Conservation (phyloP, 1,140 invertebrate genomes). For the Linepithema humile region DNA sequence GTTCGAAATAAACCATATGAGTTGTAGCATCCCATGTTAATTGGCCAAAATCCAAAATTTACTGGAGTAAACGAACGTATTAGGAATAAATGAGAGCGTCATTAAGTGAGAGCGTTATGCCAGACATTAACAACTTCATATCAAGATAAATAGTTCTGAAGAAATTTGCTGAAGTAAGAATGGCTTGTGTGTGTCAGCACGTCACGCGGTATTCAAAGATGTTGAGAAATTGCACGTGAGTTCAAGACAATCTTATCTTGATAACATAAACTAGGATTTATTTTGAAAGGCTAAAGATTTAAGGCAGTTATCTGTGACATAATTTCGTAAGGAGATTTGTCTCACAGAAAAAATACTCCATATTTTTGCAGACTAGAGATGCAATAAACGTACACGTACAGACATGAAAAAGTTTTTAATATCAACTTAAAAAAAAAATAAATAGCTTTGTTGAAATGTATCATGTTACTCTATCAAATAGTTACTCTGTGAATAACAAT, state of each 20-base stretch:
- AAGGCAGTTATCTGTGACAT: not conserved
- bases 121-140: not conserved
- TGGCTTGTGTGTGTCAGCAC: not conserved
- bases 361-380: not conserved
- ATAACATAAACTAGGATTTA: slow-evolving; percentile 22
- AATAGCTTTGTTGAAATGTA: too few species aligned
- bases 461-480: not conserved
- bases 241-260: slow-evolving; percentile 3
- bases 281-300: slow-evolving; percentile 9
- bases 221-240: not conserved
- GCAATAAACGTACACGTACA: not conserved
- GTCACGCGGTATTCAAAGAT: not conserved
- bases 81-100: slow-evolving; percentile 56
- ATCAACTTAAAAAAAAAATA: too few species aligned
- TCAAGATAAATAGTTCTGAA: not conserved
- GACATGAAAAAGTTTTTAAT: not conserved
- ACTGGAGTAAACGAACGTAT: slow-evolving; percentile 1
- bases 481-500: not conserved
- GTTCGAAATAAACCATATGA: not conserved
- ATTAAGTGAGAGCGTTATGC: not conserved
- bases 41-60: slow-evolving; percentile 51
- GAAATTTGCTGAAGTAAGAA: not conserved
- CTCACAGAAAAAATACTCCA: slow-evolving; percentile 1
- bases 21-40: not conserved
- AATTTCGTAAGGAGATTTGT: slow-evolving; percentile 4